phyloP scores from a whole-genome alignment of 2,888 invertebrate species.

The Parnassius apollo region DNA sequence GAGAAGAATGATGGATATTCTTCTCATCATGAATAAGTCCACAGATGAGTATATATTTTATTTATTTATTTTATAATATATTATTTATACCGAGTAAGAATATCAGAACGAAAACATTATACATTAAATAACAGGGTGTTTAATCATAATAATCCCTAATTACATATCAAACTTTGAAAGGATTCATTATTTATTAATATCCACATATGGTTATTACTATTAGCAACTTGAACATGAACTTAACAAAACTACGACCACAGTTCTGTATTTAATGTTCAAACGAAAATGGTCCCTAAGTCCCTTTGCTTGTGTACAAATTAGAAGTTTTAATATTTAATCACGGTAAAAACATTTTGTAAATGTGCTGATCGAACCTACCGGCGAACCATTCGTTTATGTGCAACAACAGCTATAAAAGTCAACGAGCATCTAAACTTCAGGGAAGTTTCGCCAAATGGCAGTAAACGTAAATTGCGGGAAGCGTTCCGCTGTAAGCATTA shows the following conservation, averaged over 20 bases:
- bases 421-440: conserved; percentile 55
- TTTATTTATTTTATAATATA: no score
- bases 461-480: conserved; percentile 45
- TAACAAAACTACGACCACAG: conserved; percentile 27
- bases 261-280: not conserved
- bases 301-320: no score
- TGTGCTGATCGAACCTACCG: conserved; percentile 36
- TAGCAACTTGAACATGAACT: conserved; percentile 51
- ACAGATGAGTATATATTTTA: no score
- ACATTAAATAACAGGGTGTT: not conserved
- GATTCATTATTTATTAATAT: conserved; percentile 44
- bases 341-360: conserved; percentile 33
- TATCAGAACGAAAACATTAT: not conserved
- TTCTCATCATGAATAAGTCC: no score
- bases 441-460: conserved; percentile 33
- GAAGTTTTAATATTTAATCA: not conserved
- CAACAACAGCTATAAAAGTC: conserved; percentile 66
- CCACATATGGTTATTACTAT: conserved; percentile 56
- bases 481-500: conserved; percentile 44
- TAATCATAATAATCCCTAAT: not conserved
- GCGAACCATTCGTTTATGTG: conserved; percentile 47
- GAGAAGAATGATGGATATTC: no score
- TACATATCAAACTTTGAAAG: conserved; percentile 26
- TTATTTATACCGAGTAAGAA: not conserved
- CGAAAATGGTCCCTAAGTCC: no score